These are phyloP conservation scores for Megalonaias nervosa DNA, from an alignment of 1,140 invertebrate species.

Conservation along the genomic window DNA sequence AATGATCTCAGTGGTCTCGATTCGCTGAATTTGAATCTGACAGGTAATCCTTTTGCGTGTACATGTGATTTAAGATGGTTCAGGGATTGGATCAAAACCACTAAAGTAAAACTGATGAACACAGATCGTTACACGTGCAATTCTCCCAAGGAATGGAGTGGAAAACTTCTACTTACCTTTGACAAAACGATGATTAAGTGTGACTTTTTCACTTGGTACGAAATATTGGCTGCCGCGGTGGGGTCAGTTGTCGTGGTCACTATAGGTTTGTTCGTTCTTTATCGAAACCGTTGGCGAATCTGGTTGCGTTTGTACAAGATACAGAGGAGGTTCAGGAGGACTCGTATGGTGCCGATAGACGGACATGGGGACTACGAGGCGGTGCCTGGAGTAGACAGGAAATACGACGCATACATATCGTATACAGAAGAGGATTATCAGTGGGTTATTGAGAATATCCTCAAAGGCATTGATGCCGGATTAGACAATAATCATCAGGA, in stretches of 20 bases:
- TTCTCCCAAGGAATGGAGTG: constrained; percentile 33
- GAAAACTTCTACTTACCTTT: constrained; percentile 45
- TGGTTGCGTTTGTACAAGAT: constrained; percentile 38
- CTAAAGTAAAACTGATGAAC: constrained; percentile 32
- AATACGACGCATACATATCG: constrained; percentile 50
- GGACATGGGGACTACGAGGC: constrained; percentile 9
- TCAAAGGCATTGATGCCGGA: constrained; percentile 45
- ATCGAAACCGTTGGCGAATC: constrained; percentile 51
- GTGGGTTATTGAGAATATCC: constrained; percentile 45
- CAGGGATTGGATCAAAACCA: constrained; percentile 52
- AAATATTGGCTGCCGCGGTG: constrained; percentile 26
- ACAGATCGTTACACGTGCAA: constrained; percentile 43
- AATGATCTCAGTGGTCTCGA: constrained; percentile 37
- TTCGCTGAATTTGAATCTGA: constrained; percentile 38
- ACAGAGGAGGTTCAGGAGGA: not conserved
- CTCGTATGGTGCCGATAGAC: not conserved
- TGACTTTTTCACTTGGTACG: constrained; percentile 38
- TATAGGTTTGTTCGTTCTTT: constrained; percentile 20
- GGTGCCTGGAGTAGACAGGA: constrained; percentile 5
- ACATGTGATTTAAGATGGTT: constrained; percentile 60
- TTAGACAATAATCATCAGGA: constrained; percentile 1
- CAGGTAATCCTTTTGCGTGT: constrained; percentile 53
- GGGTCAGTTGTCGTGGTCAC: constrained; percentile 30
- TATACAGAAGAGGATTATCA: constrained; percentile 39
- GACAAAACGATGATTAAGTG: constrained; percentile 52